phyloP scores from a whole-genome alignment of 2,888 invertebrate species.

The Epicampocera succincta region DNA sequence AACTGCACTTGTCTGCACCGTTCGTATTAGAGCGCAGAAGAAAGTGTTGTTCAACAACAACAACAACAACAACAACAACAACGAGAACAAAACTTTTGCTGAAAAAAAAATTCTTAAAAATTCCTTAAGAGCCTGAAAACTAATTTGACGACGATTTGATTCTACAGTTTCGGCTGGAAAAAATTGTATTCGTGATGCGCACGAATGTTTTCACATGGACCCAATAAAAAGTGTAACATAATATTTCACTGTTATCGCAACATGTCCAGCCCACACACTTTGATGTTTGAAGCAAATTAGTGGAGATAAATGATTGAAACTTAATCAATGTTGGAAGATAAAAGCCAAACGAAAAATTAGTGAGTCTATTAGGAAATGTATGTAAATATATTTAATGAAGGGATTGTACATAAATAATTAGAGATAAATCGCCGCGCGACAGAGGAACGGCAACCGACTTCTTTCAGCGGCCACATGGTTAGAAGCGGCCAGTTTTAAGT shows the following conservation, averaged over 20 bases:
- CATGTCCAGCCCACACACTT: conserved; percentile 22
- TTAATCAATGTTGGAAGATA: neutral
- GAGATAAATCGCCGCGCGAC: conserved; percentile 31
- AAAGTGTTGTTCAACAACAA: no score
- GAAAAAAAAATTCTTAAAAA: no score
- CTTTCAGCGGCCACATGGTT: neutral
- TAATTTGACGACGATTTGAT: no score
- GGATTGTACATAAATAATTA: conserved; percentile 34
- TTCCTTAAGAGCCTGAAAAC: no score
- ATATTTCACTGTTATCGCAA: neutral
- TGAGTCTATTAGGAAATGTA: conserved; percentile 32
- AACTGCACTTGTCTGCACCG: conserved; percentile 6
- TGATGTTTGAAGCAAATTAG: conserved; percentile 1
- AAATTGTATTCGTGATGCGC: no score
- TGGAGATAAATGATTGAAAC: conserved; percentile 14
- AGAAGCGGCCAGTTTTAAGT: neutral
- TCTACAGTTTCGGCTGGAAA: no score
- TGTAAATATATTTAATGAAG: conserved; percentile 50
- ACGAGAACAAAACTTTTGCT: no score
- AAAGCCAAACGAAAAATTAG: conserved; percentile 8
- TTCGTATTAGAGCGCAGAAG: no score
- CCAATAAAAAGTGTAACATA: neutral
- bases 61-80: no score
- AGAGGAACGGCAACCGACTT: neutral
- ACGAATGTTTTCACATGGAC: no score